These are phyloP conservation scores for Lacerta agilis DNA, from an alignment of 2,797 vertebrate genomes.

Conservation along the genomic window DNA sequence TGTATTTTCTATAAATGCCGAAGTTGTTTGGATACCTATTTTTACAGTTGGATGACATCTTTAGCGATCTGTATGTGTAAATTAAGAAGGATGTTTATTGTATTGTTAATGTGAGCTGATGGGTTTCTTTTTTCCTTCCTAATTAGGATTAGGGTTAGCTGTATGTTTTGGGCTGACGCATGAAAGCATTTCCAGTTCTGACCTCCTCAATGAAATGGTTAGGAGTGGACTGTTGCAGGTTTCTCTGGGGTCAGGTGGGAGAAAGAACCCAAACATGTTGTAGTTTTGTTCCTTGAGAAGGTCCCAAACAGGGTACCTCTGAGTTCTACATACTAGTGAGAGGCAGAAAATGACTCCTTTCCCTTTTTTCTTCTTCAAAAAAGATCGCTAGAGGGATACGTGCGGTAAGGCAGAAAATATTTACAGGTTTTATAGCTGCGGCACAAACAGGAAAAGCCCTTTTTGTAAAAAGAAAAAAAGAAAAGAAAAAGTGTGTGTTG, in stretches of 20 bases:
- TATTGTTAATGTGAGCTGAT: too few relatives aligned
- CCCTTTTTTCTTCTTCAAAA: not conserved
- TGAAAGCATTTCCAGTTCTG: not conserved
- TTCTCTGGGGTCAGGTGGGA: not conserved
- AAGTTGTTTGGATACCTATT: too few relatives aligned
- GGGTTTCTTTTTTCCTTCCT: too few relatives aligned
- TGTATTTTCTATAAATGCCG: too few relatives aligned
- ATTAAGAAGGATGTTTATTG: too few relatives aligned
- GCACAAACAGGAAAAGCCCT: slow-evolving; percentile 85
- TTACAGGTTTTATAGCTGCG: slow-evolving; percentile 83
- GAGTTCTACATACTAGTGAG: slow-evolving; percentile 30
- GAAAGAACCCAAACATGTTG: not conserved
- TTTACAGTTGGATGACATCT: too few relatives aligned
- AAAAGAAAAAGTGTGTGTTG: slow-evolving; percentile 77
- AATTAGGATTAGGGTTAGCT: not conserved
- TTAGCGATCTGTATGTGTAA: too few relatives aligned
- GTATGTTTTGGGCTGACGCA: not conserved
- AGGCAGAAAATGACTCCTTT: slow-evolving; percentile 40
- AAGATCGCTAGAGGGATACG: slow-evolving; percentile 4
- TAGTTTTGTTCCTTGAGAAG: slow-evolving; percentile 4
- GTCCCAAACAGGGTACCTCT: not conserved
- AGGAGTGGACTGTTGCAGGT: not conserved
- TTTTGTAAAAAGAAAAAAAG: slow-evolving; percentile 40
- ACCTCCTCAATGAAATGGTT: not conserved
- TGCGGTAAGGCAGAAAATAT: slow-evolving; percentile 80